Conservation (phyloP, 1,140 invertebrate species). For the Mactra quadrangularis region DNA sequence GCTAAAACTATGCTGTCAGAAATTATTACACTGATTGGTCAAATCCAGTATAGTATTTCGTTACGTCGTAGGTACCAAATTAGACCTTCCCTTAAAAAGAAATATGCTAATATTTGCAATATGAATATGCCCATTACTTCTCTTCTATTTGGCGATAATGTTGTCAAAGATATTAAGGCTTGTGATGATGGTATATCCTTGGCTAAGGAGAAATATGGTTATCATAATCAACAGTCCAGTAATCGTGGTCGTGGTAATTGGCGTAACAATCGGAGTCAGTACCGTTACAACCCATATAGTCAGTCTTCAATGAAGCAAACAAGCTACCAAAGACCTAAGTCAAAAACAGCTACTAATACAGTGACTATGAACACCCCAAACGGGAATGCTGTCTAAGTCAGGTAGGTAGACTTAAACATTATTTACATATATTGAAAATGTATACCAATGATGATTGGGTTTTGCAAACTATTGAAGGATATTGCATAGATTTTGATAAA, state of each 20-base stretch:
- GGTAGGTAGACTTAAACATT: not conserved
- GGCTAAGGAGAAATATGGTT: not conserved
- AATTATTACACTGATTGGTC: not conserved
- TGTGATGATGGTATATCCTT: not conserved
- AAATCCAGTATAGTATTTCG: not conserved
- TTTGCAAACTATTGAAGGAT: conserved; percentile 2
- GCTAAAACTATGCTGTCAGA: not conserved
- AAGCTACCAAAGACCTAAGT: not conserved
- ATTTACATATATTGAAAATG: not conserved
- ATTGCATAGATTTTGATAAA: conserved; percentile 2
- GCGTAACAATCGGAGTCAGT: not conserved
- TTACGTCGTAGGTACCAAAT: not conserved
- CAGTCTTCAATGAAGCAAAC: too few relatives aligned
- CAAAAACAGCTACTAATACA: not conserved
- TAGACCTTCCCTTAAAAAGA: not conserved
- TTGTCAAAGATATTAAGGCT: conserved; percentile 3
- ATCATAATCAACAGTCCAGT: not conserved
- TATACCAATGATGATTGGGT: conserved; percentile 6
- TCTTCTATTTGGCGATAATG: conserved; percentile 13
- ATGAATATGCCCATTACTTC: not conserved
- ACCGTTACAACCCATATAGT: too few relatives aligned
- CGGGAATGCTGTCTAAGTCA: not conserved
- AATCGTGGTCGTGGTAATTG: not conserved
- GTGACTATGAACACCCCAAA: not conserved
- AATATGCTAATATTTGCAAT: not conserved